Conservation (phyloP, 2,888 invertebrate species). For the Eilema depressum region DNA sequence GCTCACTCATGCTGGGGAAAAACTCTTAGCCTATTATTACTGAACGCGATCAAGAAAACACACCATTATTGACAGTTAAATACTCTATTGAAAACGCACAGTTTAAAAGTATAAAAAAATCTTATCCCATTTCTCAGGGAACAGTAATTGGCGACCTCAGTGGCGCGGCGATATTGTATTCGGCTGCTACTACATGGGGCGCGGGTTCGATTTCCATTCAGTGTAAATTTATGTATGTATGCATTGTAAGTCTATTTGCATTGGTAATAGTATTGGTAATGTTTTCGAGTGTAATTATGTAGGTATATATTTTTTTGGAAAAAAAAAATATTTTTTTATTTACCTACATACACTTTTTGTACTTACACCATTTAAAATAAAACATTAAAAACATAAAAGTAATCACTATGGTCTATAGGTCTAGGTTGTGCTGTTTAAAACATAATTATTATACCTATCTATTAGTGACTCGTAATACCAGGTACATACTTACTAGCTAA, state of each 20-base stretch:
- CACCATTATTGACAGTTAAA: neutral
- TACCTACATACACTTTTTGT: too few species aligned
- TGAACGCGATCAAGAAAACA: neutral
- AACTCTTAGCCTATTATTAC: neutral
- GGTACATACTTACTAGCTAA: neutral
- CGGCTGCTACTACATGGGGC: neutral
- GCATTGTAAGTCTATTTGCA: too few species aligned
- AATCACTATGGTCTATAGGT: too few species aligned
- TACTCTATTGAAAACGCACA: constrained; percentile 15
- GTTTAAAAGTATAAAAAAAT: constrained; percentile 29
- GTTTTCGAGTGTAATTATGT: too few species aligned
- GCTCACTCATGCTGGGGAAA: neutral
- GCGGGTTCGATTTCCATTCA: neutral
- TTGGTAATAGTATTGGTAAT: too few species aligned
- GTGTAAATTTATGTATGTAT: too few species aligned
- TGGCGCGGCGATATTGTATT: neutral
- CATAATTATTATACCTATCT: too few species aligned
- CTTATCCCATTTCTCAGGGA: constrained; percentile 29
- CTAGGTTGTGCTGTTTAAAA: too few species aligned
- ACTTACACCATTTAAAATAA: too few species aligned
- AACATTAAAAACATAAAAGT: too few species aligned
- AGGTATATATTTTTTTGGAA: too few species aligned
- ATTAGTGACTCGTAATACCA: neutral
- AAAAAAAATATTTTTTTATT: too few species aligned
- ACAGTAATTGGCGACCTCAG: constrained; percentile 19